Evolutionary conservation across 2,113 vertebrate genomes (phyloP).

Genomic region (Antechinus flavipes): DNA sequence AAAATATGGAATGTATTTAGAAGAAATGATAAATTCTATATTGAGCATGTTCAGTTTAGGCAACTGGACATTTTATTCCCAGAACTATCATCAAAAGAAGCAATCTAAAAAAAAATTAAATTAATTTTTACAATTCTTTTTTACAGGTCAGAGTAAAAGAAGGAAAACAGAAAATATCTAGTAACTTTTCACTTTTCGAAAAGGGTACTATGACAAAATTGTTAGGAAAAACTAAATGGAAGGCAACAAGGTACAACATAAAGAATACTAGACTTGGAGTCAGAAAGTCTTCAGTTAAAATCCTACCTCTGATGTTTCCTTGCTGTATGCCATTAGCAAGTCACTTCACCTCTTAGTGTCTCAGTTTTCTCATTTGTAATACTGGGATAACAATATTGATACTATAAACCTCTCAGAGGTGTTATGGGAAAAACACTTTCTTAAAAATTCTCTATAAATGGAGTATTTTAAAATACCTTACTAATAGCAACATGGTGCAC

Average conservation of each 20-base stretch:
- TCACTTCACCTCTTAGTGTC: not conserved
- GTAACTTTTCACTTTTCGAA: not conserved
- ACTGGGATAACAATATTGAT: not conserved
- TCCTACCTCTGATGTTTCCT: not conserved
- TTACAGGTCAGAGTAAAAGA: not conserved
- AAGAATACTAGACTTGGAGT: not conserved
- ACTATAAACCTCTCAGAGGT: not conserved
- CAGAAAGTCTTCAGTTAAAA: not conserved
- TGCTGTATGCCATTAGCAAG: not conserved
- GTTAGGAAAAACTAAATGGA: not conserved
- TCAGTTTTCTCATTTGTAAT: not conserved
- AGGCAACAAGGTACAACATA: not conserved
- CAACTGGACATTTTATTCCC: not conserved
- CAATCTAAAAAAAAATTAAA: not conserved
- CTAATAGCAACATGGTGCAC: not conserved
- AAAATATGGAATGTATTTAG: rapidly evolving
- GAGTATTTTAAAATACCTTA: not conserved
- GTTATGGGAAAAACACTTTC: not conserved
- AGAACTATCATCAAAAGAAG: not conserved
- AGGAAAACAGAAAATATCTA: not conserved
- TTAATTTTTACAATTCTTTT: not conserved
- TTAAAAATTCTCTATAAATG: not conserved
- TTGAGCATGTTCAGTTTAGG: not conserved
- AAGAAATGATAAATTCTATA: not conserved
- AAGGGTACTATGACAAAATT: not conserved